A percentile compares a stretch with the other conserved stretches of the same genome.
Conservation (phyloP, 1,140 invertebrate genomes). For the Anastatus disparis region DNA sequence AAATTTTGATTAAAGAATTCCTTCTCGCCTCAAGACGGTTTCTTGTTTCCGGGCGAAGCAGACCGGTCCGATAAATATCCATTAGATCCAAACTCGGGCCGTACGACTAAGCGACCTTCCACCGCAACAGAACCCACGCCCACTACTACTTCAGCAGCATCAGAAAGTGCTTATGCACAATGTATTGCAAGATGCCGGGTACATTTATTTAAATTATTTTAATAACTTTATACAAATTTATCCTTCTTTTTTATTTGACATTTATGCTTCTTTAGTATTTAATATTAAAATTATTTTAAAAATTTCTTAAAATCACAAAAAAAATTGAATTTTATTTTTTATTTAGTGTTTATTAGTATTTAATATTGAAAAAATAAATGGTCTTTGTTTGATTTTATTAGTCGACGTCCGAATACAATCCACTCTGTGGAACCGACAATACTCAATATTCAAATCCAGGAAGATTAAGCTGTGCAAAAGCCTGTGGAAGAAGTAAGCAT, state of each 20-base stretch:
- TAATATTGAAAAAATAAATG: background rate
- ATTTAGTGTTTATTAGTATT: background rate
- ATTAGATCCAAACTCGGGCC: background rate
- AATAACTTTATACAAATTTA: too few species aligned
- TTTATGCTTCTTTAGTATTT: too few species aligned
- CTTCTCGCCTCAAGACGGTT: conserved; percentile 25
- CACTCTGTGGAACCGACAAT: conserved; percentile 76
- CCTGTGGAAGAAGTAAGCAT: conserved; percentile 69
- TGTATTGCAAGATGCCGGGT: conserved; percentile 45
- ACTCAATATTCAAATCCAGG: conserved; percentile 73
- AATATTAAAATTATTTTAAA: background rate
- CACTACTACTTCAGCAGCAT: background rate
- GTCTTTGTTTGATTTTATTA: conserved; percentile 43
- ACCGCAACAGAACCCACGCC: background rate
- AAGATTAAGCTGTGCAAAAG: conserved; percentile 69
- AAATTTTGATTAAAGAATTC: too few species aligned
- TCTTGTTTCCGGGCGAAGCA: conserved; percentile 12
- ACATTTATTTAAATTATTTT: background rate
- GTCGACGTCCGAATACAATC: conserved; percentile 73
- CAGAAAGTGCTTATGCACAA: background rate
- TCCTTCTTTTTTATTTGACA: too few species aligned
- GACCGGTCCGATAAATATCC: conserved; percentile 11
- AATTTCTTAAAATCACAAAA: background rate
- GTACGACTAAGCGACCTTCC: background rate
- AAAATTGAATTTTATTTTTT: background rate